Evolutionary conservation across 2,888 invertebrate genomes (phyloP), one percentile per base, ranked within the genome.

Genomic region (Mantis religiosa): DNA sequence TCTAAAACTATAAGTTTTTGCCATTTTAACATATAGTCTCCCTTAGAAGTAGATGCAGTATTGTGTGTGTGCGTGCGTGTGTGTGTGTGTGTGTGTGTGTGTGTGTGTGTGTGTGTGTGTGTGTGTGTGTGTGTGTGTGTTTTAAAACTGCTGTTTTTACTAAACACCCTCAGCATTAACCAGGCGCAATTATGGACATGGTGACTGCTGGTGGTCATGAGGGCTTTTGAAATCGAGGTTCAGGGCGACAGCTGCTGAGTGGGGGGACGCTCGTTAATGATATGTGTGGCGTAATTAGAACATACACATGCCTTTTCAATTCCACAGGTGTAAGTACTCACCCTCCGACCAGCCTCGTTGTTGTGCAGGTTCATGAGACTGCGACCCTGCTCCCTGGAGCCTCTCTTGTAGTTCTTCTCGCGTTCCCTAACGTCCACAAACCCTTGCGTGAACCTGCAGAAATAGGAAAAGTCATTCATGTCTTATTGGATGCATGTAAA

Each of bases 311-410:
- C 25, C 20, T 9, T 71, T 71, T 71, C 20, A 71, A 20, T 15
- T 71, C 54, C 20, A 71, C 54, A 71, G 54, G 54, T 28, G n/a
- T 85, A 34, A 20, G 28, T 14, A 89, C 96, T 95, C 94, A 99
- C 99, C 96, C 98, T 95, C 92, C 99, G 94, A 20, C 99, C 99
- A 82, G 99, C 99, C 93, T 99, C 99, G 93, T 99, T 99, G 94
- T 99, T 99, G 93, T 99, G 99, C 88, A 99, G 94, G 92, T 99
- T 99, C 98, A 99, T 99, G 90, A 99, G 94, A 92, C 97, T 97
- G 83, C 98, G 94, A 2, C 98, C 98, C 92, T 96, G 96, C 91
- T 97, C 97, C 89, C 96, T 95, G 90, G 97, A 97, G 89, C 97
- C 97, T 91, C 97, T 94, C 92, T 97, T 97, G 92, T 96, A 96